Percentiles rank a stretch among this genome's conserved stretches.
Conservation (phyloP, 1,140 invertebrate genomes). For the Spodoptera litura region DNA sequence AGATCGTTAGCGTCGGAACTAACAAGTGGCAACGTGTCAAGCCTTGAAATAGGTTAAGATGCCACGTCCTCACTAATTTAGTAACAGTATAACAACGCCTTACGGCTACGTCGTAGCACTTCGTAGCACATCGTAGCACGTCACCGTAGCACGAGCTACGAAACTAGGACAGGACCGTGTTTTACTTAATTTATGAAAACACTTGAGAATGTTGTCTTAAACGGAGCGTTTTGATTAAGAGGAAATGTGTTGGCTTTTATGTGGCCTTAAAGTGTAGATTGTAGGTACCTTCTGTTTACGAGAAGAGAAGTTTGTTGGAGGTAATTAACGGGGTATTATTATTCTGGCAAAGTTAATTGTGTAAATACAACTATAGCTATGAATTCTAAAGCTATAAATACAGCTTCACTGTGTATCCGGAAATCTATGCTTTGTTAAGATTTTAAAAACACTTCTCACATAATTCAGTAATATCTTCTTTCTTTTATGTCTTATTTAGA, state of each 20-base stretch:
- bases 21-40: constrained; percentile 53
- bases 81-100: constrained; percentile 55
- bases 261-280: background rate
- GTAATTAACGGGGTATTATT: too few relatives aligned
- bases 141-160: constrained; percentile 44
- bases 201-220: constrained; percentile 27
- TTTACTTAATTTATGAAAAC: constrained; percentile 41
- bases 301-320: too few relatives aligned
- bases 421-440: too few relatives aligned
- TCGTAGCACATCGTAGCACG: constrained; percentile 47
- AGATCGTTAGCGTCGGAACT: constrained; percentile 54
- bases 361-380: too few relatives aligned
- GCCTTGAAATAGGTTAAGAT: constrained; percentile 59
- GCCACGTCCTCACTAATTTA: constrained; percentile 57
- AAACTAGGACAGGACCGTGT: constrained; percentile 40
- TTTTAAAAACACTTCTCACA: too few relatives aligned
- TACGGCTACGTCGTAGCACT: constrained; percentile 49
- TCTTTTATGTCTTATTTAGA: too few relatives aligned
- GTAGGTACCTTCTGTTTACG: too few relatives aligned
- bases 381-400: too few relatives aligned
- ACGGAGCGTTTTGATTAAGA: constrained; percentile 9
- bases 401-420: too few relatives aligned
- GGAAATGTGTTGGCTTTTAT: constrained; percentile 8
- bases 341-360: too few relatives aligned
- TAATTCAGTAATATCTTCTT: too few relatives aligned